A percentile compares a stretch with the other conserved stretches of the same genome.
Conservation (phyloP, 2,888 invertebrate genomes). For the Brachyopa scutellaris region DNA sequence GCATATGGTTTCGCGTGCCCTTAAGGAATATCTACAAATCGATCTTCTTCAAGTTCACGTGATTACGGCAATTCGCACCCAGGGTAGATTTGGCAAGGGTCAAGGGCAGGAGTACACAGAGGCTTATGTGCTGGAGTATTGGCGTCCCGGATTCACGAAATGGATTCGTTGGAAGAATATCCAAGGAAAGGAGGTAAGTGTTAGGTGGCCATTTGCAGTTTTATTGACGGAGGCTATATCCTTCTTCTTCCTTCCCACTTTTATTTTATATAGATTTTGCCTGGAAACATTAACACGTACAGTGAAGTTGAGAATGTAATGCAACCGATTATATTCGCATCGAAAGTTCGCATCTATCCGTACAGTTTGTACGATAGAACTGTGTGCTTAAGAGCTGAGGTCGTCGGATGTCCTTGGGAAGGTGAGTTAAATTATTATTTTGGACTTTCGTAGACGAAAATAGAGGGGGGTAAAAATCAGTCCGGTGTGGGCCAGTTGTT, state of each 20-base stretch:
- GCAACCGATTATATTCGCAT: conserved; percentile 89
- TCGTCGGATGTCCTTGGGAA: conserved; percentile 90
- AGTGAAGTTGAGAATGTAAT: conserved; percentile 88
- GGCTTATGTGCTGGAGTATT: conserved; percentile 89
- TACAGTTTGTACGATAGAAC: conserved; percentile 90
- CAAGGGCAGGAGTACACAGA: conserved; percentile 92
- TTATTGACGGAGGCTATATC: background rate
- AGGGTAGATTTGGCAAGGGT: conserved; percentile 92
- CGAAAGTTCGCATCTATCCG: conserved; percentile 90
- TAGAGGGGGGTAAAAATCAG: too few relatives aligned
- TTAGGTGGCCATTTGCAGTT: background rate
- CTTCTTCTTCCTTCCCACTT: too few relatives aligned
- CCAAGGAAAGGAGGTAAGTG: conserved; percentile 87
- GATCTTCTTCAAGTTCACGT: conserved; percentile 86
- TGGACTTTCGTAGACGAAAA: too few relatives aligned
- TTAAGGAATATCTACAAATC: conserved; percentile 90
- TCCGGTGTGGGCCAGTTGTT: too few relatives aligned
- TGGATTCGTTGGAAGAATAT: conserved; percentile 90
- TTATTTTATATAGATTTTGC: conserved; percentile 84
- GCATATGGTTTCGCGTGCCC: conserved; percentile 87
- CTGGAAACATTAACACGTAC: conserved; percentile 91
- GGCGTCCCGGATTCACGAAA: conserved; percentile 87
- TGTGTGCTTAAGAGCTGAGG: conserved; percentile 91
- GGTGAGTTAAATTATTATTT: too few relatives aligned
- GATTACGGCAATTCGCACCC: conserved; percentile 88